These are phyloP conservation scores for Chaetogeoica ovagalla DNA, from an alignment of 2,888 invertebrate species.

Conservation along the genomic window DNA sequence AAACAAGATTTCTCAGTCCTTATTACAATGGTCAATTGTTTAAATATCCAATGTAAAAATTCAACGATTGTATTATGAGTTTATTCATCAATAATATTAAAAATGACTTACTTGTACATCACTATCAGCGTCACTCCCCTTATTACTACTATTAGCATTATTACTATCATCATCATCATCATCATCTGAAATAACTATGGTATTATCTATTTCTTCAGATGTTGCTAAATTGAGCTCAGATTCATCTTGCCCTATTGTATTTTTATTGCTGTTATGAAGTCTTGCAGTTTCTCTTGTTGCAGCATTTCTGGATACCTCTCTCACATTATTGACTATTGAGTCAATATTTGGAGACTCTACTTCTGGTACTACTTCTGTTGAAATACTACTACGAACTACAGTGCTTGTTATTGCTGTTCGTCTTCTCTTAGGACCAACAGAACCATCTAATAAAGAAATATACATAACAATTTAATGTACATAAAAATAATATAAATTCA, in stretches of 20 bases:
- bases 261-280: neutral
- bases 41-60: constrained; percentile 31
- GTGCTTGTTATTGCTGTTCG: neutral
- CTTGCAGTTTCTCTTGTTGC: neutral
- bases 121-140: neutral
- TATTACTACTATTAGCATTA: neutral
- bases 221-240: neutral
- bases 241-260: neutral
- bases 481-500: neutral
- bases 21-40: constrained; percentile 7
- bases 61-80: neutral
- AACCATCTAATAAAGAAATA: constrained; percentile 26
- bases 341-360: neutral
- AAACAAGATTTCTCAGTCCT: constrained; percentile 11
- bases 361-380: neutral
- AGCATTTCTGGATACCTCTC: neutral
- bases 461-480: neutral
- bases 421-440: neutral
- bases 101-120: constrained; percentile 12
- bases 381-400: neutral
- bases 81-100: neutral
- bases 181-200: constrained; percentile 11
- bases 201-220: neutral
- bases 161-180: no score
- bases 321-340: neutral